These are phyloP conservation scores for Maniola jurtina DNA, from an alignment of 1,140 invertebrate genomes.

Conservation along the genomic window DNA sequence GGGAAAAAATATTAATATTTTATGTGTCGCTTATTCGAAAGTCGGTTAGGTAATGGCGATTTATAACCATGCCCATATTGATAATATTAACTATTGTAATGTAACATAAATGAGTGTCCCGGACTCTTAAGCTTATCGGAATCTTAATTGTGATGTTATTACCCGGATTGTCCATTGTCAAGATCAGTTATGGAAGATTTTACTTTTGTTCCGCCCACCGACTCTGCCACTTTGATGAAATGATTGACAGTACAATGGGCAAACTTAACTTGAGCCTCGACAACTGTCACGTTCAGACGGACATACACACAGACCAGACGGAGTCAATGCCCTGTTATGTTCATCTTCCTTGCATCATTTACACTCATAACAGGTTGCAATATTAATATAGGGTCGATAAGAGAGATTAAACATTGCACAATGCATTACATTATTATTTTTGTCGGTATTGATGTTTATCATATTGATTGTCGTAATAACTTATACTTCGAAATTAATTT, in stretches of 20 bases:
- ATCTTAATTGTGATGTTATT: conserved; percentile 24
- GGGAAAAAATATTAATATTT: conserved; percentile 20
- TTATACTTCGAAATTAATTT: no score
- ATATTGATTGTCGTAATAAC: no score
- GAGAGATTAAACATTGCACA: conserved; percentile 24
- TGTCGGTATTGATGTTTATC: no score
- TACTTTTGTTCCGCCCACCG: conserved; percentile 30
- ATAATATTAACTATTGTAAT: conserved; percentile 8
- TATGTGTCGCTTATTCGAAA: conserved; percentile 19
- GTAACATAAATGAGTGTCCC: neutral
- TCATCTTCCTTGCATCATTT: conserved; percentile 29
- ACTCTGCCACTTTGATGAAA: conserved; percentile 37
- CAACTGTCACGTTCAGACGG: conserved; percentile 32
- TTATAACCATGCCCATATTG: conserved; percentile 3
- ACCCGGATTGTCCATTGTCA: conserved; percentile 18
- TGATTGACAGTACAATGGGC: conserved; percentile 64
- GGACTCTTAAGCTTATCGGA: conserved; percentile 17
- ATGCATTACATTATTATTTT: conserved; percentile 7
- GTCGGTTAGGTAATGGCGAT: conserved; percentile 19
- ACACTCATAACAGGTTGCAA: conserved; percentile 27
- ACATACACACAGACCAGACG: conserved; percentile 23
- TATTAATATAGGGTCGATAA: conserved; percentile 27
- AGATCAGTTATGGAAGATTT: conserved; percentile 26
- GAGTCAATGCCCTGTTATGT: conserved; percentile 52
- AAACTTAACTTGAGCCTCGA: conserved; percentile 31